Conservation (phyloP, 2,888 invertebrate species). For the Drosophila formosana region DNA sequence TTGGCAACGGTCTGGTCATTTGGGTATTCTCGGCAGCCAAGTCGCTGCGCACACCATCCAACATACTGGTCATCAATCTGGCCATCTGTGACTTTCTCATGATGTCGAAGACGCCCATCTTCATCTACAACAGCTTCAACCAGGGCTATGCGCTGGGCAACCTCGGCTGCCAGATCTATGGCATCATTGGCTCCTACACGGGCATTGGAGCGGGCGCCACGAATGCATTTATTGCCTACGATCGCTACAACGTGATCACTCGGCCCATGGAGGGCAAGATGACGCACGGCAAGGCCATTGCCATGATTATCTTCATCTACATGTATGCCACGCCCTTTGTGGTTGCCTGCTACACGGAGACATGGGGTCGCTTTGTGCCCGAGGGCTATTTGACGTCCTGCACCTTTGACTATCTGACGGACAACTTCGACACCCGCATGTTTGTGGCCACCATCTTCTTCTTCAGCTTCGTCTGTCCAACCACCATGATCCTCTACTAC, state of each 20-base stretch:
- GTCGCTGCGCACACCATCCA: slow-evolving; percentile 88
- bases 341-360: slow-evolving; percentile 90
- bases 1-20: slow-evolving; percentile 94
- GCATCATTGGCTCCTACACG: slow-evolving; percentile 90
- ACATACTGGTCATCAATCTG: slow-evolving; percentile 93
- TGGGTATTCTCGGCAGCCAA: slow-evolving; percentile 89
- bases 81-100: slow-evolving; percentile 94
- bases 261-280: slow-evolving; percentile 93
- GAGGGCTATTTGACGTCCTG: slow-evolving; percentile 96
- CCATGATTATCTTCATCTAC: slow-evolving; percentile 91
- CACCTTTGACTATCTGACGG: slow-evolving; percentile 92
- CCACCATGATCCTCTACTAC: slow-evolving; percentile 91
- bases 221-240: slow-evolving; percentile 94
- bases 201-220: slow-evolving; percentile 93
- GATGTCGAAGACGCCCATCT: slow-evolving; percentile 93
- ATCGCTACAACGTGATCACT: slow-evolving; percentile 92
- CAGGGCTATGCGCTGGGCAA: slow-evolving; percentile 91
- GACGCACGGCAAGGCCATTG: slow-evolving; percentile 91
- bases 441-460: slow-evolving; percentile 92
- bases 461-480: slow-evolving; percentile 92
- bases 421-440: slow-evolving; percentile 91
- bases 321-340: slow-evolving; percentile 93
- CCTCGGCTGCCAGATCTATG: slow-evolving; percentile 91
- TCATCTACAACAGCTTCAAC: slow-evolving; percentile 89
- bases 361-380: slow-evolving; percentile 95